Base-by-base conservation (phyloP, 2,797 vertebrate species). In the Fratercula arctica region DNA sequence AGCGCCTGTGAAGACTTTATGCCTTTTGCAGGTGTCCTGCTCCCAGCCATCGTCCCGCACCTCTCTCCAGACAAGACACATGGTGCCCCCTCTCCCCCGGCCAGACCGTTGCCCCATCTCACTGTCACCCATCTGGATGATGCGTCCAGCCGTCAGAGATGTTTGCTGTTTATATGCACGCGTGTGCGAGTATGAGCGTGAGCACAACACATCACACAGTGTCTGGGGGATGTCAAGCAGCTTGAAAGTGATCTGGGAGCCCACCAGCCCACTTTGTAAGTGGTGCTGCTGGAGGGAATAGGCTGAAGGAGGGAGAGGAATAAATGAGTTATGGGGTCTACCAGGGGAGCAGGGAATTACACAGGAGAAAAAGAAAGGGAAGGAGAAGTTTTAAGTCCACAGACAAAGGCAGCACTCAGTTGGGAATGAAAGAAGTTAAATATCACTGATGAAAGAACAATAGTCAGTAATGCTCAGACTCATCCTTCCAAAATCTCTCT, bases 391-490 rank as follows among this genome's bases (percentile, higher is more conserved):
- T 89, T 72, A 76, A 90, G 76, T 70, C 59, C 37, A 23, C 37
- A 87, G 81, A 75, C 48, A 94, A 95, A 92, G 63, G 10, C 57
- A 86, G 43, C 5, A 39, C 61, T 92, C 90, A 25, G 11, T 13
- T 92, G 82, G 82, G 90, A 93, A 95, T 2, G 11, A 89, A 82
- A 67, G 26, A 80, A 66, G n/a, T 92, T 69, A 70, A 97, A 70
- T 81, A 92, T 79, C 82, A 76, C 5, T 87, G 87, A 78, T 67
- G 73, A 86, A 94, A 91, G 87, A 96, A 67, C 23, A 86, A 74
- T 86, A 88, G 63, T 46, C 48, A 28, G 86, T 70, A 91, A 67
- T 28, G 31, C 43, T 90, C 66, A 84, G 79, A 29, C 25, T 96
- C 90, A 73, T 81, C 78, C 79, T 75, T 79, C 87, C 43, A 92